Base-by-base conservation (phyloP, 2,797 vertebrate species). In the Kryptolebias ocellatus region DNA sequence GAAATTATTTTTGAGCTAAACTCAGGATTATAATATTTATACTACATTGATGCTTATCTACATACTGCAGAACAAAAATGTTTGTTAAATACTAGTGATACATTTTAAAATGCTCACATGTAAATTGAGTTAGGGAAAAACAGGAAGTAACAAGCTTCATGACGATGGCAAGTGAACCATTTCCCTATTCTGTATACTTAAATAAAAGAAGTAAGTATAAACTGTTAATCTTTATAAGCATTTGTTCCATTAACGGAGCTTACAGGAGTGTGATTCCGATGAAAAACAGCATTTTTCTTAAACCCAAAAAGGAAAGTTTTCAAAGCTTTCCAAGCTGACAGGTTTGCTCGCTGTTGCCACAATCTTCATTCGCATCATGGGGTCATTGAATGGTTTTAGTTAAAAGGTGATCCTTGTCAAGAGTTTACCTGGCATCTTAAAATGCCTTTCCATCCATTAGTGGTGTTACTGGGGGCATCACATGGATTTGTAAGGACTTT, bases 1-100 rank as follows among this genome's bases (percentile, higher is more conserved):
- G 46, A 75, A 64, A 57, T 53, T 14, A 20, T 68, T 68, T 70
- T 73, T 49, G 51, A 77, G 49, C 70, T 75, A 60, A 56, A 58
- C 9, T 56, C 17, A 12, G 53, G 28, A 34, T 34, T 37, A 53
- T 39, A 16, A 63, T 31, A 34, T 4, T 37, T 11, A 10, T 39
- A 10, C 10, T 39, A 39, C 10, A 39, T 10, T 10, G 37, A 39
- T 39, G 2, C 37, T 39, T 10, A 39, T 11, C 37, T 39, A 3
- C 37, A 39, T 3, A 11, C 17, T 4, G 1, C 1, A n/a, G 8
- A 12, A 17, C 27, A 18, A 10, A 60, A 20, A 28, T 27, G 18
- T 50, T 51, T 6, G 31, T 6, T 34, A 34, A 8, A 61, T 12
- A 24, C 46, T 15, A 1, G 29, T 18, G 14, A n/a, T 16, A 53